These are phyloP conservation scores for Caenorhabditis remanei DNA, from an alignment of 1,140 invertebrate species.

Conservation along the genomic window DNA sequence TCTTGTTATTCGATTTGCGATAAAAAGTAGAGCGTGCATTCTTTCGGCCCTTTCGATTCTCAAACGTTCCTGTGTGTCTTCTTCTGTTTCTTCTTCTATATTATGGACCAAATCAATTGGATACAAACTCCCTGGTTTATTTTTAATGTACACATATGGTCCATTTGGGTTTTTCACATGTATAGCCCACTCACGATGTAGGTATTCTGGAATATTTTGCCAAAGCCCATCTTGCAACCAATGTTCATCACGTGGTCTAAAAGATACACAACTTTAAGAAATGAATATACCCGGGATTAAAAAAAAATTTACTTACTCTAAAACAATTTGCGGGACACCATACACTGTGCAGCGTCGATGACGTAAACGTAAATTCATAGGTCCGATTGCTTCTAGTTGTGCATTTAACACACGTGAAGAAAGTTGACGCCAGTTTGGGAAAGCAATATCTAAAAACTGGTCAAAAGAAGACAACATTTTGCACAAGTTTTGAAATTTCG, in stretches of 20 bases:
- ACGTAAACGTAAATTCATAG: neutral
- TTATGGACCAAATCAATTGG: neutral
- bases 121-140: constrained; percentile 5
- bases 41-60: neutral
- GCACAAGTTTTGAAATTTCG: neutral
- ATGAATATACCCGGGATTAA: no score
- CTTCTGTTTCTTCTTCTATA: neutral
- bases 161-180: neutral
- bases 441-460: neutral
- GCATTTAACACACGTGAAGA: neutral
- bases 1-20: neutral
- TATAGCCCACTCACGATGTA: neutral
- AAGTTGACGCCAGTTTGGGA: neutral
- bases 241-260: neutral
- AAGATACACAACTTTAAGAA: neutral
- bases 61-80: neutral
- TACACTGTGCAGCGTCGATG: neutral
- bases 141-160: constrained; percentile 3
- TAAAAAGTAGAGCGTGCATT: neutral
- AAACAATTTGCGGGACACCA: neutral
- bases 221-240: neutral
- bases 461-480: constrained; percentile 6
- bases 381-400: neutral
- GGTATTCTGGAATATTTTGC: neutral
- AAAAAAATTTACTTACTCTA: neutral